phyloP scores from a whole-genome alignment of 2,113 vertebrate species.

The Sarotherodon lohbergeri region DNA sequence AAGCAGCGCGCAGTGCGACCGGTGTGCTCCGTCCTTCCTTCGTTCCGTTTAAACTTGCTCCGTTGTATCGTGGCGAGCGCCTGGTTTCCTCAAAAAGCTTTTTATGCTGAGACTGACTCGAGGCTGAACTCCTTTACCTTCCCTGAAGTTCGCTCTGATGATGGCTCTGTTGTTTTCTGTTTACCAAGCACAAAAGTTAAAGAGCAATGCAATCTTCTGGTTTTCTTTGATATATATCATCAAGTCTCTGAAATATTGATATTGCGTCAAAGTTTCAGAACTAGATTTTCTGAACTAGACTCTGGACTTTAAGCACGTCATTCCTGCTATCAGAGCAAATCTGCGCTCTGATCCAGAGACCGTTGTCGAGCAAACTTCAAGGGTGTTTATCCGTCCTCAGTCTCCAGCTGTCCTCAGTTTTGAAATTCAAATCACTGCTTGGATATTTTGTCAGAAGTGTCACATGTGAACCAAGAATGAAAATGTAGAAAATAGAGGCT shows the following conservation, averaged over 20 bases:
- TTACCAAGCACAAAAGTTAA: background rate
- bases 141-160: background rate
- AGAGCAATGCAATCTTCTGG: background rate
- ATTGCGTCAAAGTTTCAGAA: background rate
- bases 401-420: background rate
- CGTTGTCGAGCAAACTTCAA: background rate
- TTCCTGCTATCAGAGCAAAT: background rate
- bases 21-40: slow-evolving; percentile 6
- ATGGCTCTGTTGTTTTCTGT: background rate
- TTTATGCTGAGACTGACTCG: background rate
- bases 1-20: background rate
- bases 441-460: background rate
- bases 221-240: background rate
- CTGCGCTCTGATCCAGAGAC: background rate
- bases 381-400: background rate
- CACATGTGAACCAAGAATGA: background rate
- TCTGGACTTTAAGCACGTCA: background rate
- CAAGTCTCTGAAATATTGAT: background rate
- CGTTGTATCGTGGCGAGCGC: background rate
- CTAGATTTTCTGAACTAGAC: background rate
- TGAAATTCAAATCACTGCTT: background rate
- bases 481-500: background rate
- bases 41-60: background rate
- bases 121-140: background rate
- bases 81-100: slow-evolving; percentile 6